Percentiles rank a stretch among this genome's conserved stretches.
Conservation (phyloP, 2,113 vertebrate species). For the Phylloscopus trochilus region DNA sequence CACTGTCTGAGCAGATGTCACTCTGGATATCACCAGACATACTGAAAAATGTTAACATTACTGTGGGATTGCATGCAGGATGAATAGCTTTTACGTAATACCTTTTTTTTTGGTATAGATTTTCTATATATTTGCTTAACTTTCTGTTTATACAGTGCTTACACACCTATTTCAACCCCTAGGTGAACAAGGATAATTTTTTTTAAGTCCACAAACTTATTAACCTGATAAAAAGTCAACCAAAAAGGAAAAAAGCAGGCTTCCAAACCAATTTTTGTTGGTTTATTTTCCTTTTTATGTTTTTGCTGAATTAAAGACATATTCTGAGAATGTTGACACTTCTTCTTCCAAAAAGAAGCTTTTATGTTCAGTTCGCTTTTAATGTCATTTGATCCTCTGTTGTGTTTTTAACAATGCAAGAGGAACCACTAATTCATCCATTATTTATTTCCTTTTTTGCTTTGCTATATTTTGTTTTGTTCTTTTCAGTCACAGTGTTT, state of each 20-base stretch:
- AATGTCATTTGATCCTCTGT: constrained; percentile 12
- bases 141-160: background rate
- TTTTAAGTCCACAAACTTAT: background rate
- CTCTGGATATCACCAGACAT: background rate
- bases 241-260: background rate
- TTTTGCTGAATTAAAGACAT: background rate
- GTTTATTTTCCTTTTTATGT: background rate
- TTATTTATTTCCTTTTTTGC: constrained; percentile 47
- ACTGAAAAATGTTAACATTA: background rate
- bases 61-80: background rate
- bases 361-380: constrained; percentile 16
- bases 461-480: constrained; percentile 13
- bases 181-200: background rate
- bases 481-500: constrained; percentile 5
- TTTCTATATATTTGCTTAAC: background rate
- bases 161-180: background rate
- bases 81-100: background rate
- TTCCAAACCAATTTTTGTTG: background rate
- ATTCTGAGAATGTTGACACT: constrained; percentile 14
- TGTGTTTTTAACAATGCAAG: constrained; percentile 29
- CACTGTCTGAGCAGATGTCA: background rate
- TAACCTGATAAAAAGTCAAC: background rate
- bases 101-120: background rate
- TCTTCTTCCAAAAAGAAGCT: constrained; percentile 1
- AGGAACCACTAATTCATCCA: constrained; percentile 13